phyloP scores from a whole-genome alignment of 2,888 invertebrate species.

The Polylopha cassiicola region DNA sequence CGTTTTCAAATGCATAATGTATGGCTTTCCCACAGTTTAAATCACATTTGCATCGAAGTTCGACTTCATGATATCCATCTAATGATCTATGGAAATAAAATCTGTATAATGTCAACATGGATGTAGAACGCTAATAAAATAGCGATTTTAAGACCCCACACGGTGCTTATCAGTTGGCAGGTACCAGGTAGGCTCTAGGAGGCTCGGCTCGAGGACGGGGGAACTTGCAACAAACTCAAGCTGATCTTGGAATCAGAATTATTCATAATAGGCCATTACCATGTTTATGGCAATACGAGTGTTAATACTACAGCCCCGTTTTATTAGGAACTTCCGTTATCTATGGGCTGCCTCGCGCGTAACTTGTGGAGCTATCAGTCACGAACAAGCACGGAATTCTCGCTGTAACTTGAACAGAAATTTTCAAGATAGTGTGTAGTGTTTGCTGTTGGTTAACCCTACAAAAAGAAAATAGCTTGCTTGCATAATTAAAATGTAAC shows the following conservation, averaged over 20 bases:
- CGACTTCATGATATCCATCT: conserved; percentile 38
- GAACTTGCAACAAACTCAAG: conserved; percentile 18
- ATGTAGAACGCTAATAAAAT: conserved; percentile 42
- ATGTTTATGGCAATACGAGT: conserved; percentile 40
- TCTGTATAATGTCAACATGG: conserved; percentile 38
- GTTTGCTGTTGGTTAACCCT: too few species aligned
- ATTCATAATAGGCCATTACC: conserved; percentile 38
- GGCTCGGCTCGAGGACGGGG: conserved; percentile 19
- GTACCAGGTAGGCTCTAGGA: conserved; percentile 18
- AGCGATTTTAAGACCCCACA: conserved; percentile 49
- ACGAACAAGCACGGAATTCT: neutral
- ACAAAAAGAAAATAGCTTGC: too few species aligned
- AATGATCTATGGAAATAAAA: conserved; percentile 37
- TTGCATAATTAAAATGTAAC: too few species aligned
- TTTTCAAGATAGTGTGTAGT: too few species aligned
- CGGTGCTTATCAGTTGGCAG: conserved; percentile 30
- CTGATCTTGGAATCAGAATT: conserved; percentile 27
- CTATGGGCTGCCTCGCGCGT: conserved; percentile 8
- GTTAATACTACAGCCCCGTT: conserved; percentile 30
- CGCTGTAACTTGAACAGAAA: neutral
- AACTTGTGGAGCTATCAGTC: conserved; percentile 9
- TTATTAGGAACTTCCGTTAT: conserved; percentile 40
- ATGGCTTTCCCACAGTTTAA: conserved; percentile 7
- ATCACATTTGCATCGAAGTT: conserved; percentile 23
- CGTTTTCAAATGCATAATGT: conserved; percentile 8